These are phyloP conservation scores for Antigone vipio DNA, from an alignment of 2,113 vertebrate genomes.

Conservation along the genomic window DNA sequence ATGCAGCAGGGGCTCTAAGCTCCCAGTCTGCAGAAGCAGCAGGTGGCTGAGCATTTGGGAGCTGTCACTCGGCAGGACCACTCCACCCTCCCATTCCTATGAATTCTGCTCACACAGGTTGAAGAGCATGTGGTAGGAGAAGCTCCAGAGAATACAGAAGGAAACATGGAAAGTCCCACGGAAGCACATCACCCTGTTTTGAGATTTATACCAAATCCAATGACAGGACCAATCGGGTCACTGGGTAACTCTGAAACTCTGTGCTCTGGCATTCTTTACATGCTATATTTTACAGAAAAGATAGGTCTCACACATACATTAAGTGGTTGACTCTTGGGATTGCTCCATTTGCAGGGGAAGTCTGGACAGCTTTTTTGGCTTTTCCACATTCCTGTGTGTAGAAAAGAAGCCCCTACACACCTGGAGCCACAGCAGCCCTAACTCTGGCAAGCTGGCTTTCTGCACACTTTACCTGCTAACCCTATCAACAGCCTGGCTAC, in stretches of 20 bases:
- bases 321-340: neutral
- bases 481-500: neutral
- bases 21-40: neutral
- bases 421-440: neutral
- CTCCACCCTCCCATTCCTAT: neutral
- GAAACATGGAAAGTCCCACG: neutral
- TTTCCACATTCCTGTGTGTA: neutral
- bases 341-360: neutral
- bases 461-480: neutral
- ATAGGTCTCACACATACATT: neutral
- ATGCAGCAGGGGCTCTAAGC: neutral
- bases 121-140: neutral
- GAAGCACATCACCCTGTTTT: neutral
- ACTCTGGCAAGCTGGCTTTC: neutral
- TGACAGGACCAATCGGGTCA: neutral
- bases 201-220: neutral
- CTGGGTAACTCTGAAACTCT: neutral
- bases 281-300: neutral
- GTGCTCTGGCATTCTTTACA: neutral
- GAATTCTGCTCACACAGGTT: neutral
- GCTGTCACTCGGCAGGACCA: neutral
- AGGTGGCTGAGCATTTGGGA: slow-evolving; percentile 11
- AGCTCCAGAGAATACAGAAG: neutral
- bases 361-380: neutral
- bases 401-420: neutral